Percentiles rank a stretch among this genome's conserved stretches.
Evolutionary conservation across 2,113 vertebrate genomes (phyloP).

Genomic region (Rutilus rutilus): DNA sequence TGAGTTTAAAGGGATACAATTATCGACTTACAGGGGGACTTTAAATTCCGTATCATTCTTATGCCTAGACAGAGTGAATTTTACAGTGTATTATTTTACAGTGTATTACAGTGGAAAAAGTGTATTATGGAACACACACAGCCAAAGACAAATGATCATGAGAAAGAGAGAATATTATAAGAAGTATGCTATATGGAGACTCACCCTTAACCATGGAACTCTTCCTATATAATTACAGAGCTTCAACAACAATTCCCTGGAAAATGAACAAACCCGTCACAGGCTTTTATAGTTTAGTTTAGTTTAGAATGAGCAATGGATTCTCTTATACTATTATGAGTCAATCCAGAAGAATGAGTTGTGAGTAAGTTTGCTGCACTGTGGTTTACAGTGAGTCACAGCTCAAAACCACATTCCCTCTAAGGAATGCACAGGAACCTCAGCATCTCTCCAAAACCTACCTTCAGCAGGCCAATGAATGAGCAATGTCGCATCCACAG

Average conservation of each 20-base stretch:
- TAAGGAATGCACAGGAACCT: slow-evolving; percentile 35
- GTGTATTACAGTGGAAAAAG: too few relatives aligned
- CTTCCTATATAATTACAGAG: background rate
- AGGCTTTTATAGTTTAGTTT: slow-evolving; percentile 22
- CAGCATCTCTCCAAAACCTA: slow-evolving; percentile 20
- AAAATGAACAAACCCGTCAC: background rate
- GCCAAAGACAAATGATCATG: background rate
- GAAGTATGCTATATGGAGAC: background rate
- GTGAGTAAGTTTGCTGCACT: slow-evolving; percentile 28
- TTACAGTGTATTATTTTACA: too few relatives aligned
- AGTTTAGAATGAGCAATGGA: slow-evolving; percentile 1
- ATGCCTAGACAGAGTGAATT: background rate
- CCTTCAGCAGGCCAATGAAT: background rate
- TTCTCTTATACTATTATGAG: slow-evolving; percentile 32
- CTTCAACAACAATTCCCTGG: slow-evolving; percentile 21
- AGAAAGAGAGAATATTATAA: background rate
- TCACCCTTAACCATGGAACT: slow-evolving; percentile 22
- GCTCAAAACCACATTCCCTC: slow-evolving; percentile 42
- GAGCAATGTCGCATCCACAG: background rate
- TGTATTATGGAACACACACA: background rate
- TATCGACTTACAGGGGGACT: too few relatives aligned
- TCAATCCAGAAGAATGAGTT: slow-evolving; percentile 10
- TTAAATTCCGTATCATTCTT: background rate
- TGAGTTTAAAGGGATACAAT: too few relatives aligned
- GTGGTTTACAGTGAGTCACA: slow-evolving; percentile 36